phyloP scores from a whole-genome alignment of 2,888 invertebrate genomes.

The Ormia ochracea region DNA sequence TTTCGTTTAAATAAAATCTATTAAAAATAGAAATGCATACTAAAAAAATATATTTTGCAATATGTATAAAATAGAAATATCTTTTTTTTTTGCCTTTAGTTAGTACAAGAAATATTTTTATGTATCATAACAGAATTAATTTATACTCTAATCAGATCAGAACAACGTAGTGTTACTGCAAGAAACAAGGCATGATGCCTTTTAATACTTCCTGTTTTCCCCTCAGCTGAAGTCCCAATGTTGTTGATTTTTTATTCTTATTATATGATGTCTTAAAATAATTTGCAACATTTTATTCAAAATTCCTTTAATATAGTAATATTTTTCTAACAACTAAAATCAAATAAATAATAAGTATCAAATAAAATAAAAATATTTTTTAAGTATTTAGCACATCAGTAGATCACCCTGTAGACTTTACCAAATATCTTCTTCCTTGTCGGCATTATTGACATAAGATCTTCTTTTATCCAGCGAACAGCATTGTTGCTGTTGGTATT shows the following conservation, averaged over 20 bases:
- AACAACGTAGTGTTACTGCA: too few relatives aligned
- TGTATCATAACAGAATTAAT: too few relatives aligned
- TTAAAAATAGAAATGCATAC: too few relatives aligned
- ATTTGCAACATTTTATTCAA: neutral
- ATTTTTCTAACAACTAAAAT: conserved; percentile 39
- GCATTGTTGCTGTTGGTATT: conserved; percentile 25
- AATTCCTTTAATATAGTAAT: conserved; percentile 19
- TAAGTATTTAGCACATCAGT: conserved; percentile 32
- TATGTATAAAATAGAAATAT: too few relatives aligned
- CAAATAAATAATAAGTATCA: conserved; percentile 28
- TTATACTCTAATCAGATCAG: too few relatives aligned
- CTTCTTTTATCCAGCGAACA: conserved; percentile 42
- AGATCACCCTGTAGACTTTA: conserved; percentile 9
- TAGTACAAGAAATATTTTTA: too few relatives aligned
- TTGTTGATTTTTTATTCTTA: neutral
- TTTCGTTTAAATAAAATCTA: too few relatives aligned
- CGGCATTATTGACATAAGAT: conserved; percentile 33
- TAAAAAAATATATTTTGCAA: too few relatives aligned
- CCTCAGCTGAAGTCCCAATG: too few relatives aligned
- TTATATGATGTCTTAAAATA: neutral
- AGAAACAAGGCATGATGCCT: too few relatives aligned
- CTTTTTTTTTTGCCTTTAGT: too few relatives aligned
- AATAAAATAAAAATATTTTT: conserved; percentile 23
- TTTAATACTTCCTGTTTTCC: too few relatives aligned
- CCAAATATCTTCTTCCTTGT: conserved; percentile 24